Evolutionary conservation across 2,888 invertebrate species (phyloP).

Genomic region (Aproaerema taeniolella): DNA sequence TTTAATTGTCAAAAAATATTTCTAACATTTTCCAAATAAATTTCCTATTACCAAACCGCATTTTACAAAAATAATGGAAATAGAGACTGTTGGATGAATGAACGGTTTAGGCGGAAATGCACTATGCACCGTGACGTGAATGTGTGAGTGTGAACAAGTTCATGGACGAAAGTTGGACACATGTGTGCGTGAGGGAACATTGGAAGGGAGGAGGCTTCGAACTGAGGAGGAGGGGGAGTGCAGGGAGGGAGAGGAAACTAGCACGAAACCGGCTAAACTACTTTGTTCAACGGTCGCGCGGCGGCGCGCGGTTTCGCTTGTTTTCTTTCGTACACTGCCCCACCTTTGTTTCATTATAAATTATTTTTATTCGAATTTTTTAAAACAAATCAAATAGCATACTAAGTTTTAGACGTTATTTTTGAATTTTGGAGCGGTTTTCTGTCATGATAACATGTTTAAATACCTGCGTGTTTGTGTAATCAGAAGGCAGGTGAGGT

Average conservation of each 20-base stretch:
- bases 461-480: constrained; percentile 46
- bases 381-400: constrained; percentile 21
- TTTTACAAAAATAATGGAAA: too few species aligned
- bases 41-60: too few species aligned
- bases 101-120: constrained; percentile 19
- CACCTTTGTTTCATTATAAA: constrained; percentile 66
- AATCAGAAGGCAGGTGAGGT: constrained; percentile 46
- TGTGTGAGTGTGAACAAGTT: constrained; percentile 19
- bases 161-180: too few species aligned
- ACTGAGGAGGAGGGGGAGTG: constrained; percentile 40
- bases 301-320: constrained; percentile 60
- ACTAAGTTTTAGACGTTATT: constrained; percentile 25
- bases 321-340: constrained; percentile 49
- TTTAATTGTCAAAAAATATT: too few species aligned
- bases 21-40: too few species aligned
- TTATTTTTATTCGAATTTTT: constrained; percentile 37
- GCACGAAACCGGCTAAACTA: constrained; percentile 68
- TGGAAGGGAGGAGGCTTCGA: constrained; percentile 52
- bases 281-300: constrained; percentile 71
- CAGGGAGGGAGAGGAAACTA: constrained; percentile 41
- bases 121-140: constrained; percentile 4
- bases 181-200: constrained; percentile 18
- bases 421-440: constrained; percentile 28
- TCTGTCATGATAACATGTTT: constrained; percentile 23
- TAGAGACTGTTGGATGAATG: constrained; percentile 19